Evolutionary conservation across 1,140 invertebrate genomes (phyloP), one percentile per base, ranked within the genome.

Genomic region (Chlorops oryzae): DNA sequence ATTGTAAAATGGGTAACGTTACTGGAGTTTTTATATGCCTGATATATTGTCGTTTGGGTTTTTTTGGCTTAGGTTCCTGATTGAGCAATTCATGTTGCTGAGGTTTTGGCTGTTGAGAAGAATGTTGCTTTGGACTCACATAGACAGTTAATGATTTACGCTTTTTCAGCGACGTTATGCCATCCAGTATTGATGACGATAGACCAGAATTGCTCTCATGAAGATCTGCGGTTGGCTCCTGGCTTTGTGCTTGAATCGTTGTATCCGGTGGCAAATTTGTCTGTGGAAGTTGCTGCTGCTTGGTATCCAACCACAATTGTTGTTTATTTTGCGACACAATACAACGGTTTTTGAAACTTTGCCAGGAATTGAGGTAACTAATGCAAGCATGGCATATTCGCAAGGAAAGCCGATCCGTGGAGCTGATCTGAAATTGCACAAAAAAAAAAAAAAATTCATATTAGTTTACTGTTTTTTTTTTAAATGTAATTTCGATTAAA

Each of bases 281-380:
- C n/a, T n/a, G n/a, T n/a, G n/a, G 42, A 7, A 65, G 53, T 22
- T 48, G 52, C 38, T 61, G 56, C 37, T 58, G 54, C 38, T 60
- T 63, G 40, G 41, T 43, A 12, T 71, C 69, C 51, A 72, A 54
- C 65, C 70, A 72, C 45, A 58, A 61, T 18, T 59, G 60, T 52
- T 72, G 70, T 58, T 72, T 72, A 2, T 40, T 47, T 41, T 72
- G 70, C 15, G 70, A 62, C 28, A 56, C 62, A 24, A 65, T 44
- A 47, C 66, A 72, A 23, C 70, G 70, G 56, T 72, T 72, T 50
- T 72, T 72, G 45, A 72, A 72, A 48, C 69, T 72, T 52, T 72
- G 70, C 70, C 70, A 72, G 3, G 66, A 70, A 54, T 72, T 72
- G 32, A 72, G 52, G 53, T 70, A 72, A 49, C 70, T 72, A 44